phyloP scores from a whole-genome alignment of 2,888 invertebrate genomes.

The Hypena proboscidalis region DNA sequence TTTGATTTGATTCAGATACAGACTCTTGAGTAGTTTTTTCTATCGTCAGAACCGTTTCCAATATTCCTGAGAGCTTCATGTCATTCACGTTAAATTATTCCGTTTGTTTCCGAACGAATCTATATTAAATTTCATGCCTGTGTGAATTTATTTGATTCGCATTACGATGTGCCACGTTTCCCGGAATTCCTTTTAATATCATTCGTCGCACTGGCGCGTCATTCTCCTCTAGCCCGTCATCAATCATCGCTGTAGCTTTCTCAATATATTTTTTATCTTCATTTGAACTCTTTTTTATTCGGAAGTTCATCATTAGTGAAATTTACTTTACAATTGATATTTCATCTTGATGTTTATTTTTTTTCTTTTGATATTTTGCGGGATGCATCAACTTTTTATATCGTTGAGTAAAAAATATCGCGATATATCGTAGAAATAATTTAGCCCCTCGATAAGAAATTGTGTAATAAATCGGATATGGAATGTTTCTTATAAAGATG shows the following conservation, averaged over 20 bases:
- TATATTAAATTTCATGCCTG: slow-evolving; percentile 41
- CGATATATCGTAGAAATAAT: too few species aligned
- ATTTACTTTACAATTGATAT: slow-evolving; percentile 3
- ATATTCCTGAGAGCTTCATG: slow-evolving; percentile 15
- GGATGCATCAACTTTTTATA: too few species aligned
- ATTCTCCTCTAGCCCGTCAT: slow-evolving; percentile 28
- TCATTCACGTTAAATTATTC: slow-evolving; percentile 32
- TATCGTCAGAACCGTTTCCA: too few species aligned
- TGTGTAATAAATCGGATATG: too few species aligned
- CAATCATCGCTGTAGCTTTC: slow-evolving; percentile 41
- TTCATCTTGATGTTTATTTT: not conserved
- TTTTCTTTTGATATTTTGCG: not conserved
- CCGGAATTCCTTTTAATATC: slow-evolving; percentile 37
- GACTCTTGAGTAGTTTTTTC: too few species aligned
- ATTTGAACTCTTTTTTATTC: slow-evolving; percentile 40
- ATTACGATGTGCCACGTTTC: slow-evolving; percentile 20
- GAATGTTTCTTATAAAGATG: too few species aligned
- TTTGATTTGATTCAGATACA: too few species aligned
- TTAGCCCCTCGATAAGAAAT: too few species aligned
- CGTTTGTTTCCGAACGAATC: slow-evolving; percentile 29
- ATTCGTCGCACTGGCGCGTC: slow-evolving; percentile 31
- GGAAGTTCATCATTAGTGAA: slow-evolving; percentile 36
- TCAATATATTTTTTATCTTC: slow-evolving; percentile 41
- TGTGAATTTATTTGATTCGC: slow-evolving; percentile 45
- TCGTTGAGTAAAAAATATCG: too few species aligned